These are phyloP conservation scores for Entomyzon cyanotis DNA, from an alignment of 2,113 vertebrate species.

Conservation along the genomic window DNA sequence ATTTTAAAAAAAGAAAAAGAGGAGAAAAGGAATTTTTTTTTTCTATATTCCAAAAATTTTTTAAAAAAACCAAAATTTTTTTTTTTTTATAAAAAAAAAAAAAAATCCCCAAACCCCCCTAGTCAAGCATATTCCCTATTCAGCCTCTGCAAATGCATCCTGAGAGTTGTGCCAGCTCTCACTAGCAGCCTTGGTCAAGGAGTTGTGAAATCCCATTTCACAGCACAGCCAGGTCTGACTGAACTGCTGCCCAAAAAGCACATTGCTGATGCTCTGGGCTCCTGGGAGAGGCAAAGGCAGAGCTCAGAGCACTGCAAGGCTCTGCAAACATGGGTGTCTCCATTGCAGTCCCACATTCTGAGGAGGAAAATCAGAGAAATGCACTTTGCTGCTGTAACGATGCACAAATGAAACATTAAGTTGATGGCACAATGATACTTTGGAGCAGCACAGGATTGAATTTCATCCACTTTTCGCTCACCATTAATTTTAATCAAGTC, in stretches of 20 bases:
- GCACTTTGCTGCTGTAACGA: background rate
- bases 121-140: background rate
- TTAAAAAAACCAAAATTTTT: too few relatives aligned
- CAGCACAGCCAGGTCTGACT: background rate
- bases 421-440: background rate
- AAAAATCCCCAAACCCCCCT: too few relatives aligned
- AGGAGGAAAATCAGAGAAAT: background rate
- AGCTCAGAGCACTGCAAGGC: background rate
- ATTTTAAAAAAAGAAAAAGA: too few relatives aligned
- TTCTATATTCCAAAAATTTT: too few relatives aligned
- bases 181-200: background rate
- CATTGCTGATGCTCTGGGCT: background rate
- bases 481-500: background rate
- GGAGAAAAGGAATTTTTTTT: too few relatives aligned
- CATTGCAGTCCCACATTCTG: background rate
- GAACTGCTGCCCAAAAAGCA: background rate
- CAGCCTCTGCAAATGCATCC: background rate
- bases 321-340: background rate
- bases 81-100: too few relatives aligned
- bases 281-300: background rate
- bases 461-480: background rate
- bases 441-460: background rate
- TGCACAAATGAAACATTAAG: background rate
- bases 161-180: background rate
- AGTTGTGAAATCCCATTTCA: constrained; percentile 17